Base-by-base conservation (phyloP, 2,888 invertebrate genomes). In the Gari tellinella region DNA sequence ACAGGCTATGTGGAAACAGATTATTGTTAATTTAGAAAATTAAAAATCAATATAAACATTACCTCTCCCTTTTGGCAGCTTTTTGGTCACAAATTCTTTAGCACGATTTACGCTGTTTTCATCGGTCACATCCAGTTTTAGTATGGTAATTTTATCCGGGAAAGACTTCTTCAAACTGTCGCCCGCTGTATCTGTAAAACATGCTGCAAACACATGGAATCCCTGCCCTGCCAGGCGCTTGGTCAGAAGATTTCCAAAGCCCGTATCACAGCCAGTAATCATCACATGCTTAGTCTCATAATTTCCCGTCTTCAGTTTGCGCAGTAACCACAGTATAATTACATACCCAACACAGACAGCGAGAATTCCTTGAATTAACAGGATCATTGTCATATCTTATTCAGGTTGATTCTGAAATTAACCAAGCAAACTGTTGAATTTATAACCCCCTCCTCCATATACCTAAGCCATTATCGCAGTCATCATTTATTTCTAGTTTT, bases 211-310 rank as follows among this genome's bases (percentile, higher is more conserved):
- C 5, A 86, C 85, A 38, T 73, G 66, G 43, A 86, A 81, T 3
- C 84, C 85, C 26, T 82, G 52, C 5, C 46, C 26, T 58, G 86
- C 86, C 38, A 88, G 66, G 8, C 75, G 67, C 57, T 84, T 80
- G 7, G 85, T 80, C 10, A 88, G 76, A 45, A 77, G 49, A 25
- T 82, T 69, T 23, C 88, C 89, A 52, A 89, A 88, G 1, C 89
- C 87, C 0, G 83, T 57, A 67, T 89, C 89, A 72, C 89, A 88
- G 14, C 89, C 89, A 14, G 88, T 88, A n/a, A 88, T 78, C 8
- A 88, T 64, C 10, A 88, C 86, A 65, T 85, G 68, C 37, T 80
- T 78, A 31, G 70, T 63, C 2, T 43, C 61, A 65, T 77, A 81
- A 23, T 78, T 53, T 8, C 68, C 64, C 0, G 85, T 65, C n/a